Evolutionary conservation across 2,888 invertebrate genomes (phyloP).

Genomic region (Ornithoptera alexandrae): DNA sequence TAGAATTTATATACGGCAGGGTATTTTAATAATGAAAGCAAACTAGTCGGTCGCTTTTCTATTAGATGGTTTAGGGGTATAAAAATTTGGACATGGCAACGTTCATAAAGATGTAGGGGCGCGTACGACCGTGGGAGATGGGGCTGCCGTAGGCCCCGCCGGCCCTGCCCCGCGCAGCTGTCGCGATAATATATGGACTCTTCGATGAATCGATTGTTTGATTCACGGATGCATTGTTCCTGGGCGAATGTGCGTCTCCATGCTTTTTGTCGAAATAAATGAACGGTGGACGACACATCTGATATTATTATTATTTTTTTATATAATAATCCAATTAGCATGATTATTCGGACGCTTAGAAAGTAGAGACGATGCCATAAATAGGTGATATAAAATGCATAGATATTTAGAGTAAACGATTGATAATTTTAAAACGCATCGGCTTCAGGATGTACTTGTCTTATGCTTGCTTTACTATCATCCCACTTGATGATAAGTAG

Average conservation of each 20-base stretch:
- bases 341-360: too few relatives aligned
- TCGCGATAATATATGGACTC: slow-evolving; percentile 59
- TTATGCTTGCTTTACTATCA: too few relatives aligned
- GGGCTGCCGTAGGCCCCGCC: slow-evolving; percentile 50
- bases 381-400: too few relatives aligned
- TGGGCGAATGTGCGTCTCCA: slow-evolving; percentile 51
- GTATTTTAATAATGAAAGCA: slow-evolving; percentile 15
- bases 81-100: slow-evolving; percentile 40
- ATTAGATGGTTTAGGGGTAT: slow-evolving; percentile 17
- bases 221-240: slow-evolving; percentile 67
- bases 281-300: slow-evolving; percentile 34
- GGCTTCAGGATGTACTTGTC: too few relatives aligned
- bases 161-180: slow-evolving; percentile 63
- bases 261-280: slow-evolving; percentile 41
- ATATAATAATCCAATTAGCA: not conserved
- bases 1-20: not conserved
- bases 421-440: too few relatives aligned
- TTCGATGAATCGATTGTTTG: slow-evolving; percentile 71
- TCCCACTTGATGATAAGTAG: too few relatives aligned
- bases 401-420: too few relatives aligned
- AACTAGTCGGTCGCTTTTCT: slow-evolving; percentile 38
- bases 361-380: too few relatives aligned
- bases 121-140: slow-evolving; percentile 65
- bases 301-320: slow-evolving; percentile 34
- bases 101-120: slow-evolving; percentile 41